phyloP scores from a whole-genome alignment of 2,797 vertebrate species.

The Oreortyx pictus region DNA sequence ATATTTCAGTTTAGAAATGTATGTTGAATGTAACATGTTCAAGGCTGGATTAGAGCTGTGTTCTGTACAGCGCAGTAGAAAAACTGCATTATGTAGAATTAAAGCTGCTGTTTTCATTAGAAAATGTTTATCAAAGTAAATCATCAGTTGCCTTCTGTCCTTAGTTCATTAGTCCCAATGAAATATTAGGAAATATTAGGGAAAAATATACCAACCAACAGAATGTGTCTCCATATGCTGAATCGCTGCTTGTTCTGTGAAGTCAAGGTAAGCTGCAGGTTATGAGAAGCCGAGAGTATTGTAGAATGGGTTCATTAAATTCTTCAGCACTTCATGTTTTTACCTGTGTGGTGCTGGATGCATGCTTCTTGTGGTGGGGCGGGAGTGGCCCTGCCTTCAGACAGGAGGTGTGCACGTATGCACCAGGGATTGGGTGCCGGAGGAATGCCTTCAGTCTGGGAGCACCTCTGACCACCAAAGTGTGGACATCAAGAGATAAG shows the following conservation, averaged over 20 bases:
- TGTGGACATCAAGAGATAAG: background rate
- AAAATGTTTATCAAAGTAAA: background rate
- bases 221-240: background rate
- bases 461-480: background rate
- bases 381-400: background rate
- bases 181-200: background rate
- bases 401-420: background rate
- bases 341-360: background rate
- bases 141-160: background rate
- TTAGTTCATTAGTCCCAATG: background rate
- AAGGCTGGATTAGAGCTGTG: background rate
- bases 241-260: background rate
- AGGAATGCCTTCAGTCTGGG: background rate
- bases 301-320: background rate
- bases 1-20: background rate
- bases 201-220: background rate
- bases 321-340: background rate
- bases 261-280: background rate
- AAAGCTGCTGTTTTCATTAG: background rate
- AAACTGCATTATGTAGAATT: background rate
- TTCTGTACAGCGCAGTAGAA: background rate
- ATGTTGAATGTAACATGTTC: background rate
- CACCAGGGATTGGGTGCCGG: background rate
- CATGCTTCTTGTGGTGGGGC: too few relatives aligned
- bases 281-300: background rate